These are phyloP conservation scores for Acanthoscelides obtectus DNA, from an alignment of 2,888 invertebrate genomes.

Conservation along the genomic window DNA sequence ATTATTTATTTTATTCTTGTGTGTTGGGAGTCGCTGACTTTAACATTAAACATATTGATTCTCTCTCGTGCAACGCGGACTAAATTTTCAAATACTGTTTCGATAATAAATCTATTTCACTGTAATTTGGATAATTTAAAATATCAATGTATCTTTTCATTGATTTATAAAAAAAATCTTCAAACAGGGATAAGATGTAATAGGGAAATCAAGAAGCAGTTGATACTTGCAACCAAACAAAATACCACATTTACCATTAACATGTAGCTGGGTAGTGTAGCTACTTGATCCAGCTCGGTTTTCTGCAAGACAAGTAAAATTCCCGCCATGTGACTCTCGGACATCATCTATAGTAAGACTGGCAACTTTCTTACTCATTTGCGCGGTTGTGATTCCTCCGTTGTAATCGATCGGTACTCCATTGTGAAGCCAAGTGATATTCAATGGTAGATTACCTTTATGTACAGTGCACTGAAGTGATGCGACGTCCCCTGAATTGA, in stretches of 20 bases:
- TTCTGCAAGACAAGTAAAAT: constrained; percentile 60
- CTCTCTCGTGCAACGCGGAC: too few species aligned
- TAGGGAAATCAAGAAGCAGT: not conserved
- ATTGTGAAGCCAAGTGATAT: constrained; percentile 69
- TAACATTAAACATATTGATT: too few species aligned
- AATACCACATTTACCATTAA: constrained; percentile 51
- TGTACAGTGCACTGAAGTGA: constrained; percentile 65
- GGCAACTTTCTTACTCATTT: constrained; percentile 55
- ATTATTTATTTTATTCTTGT: too few species aligned
- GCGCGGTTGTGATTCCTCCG: constrained; percentile 38
- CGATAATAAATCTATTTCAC: too few species aligned
- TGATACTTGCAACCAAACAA: not conserved
- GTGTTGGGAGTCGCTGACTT: too few species aligned
- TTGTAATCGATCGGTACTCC: constrained; percentile 49
- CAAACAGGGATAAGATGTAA: not conserved
- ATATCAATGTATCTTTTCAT: too few species aligned
- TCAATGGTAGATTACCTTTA: constrained; percentile 71
- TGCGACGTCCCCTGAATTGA: constrained; percentile 65
- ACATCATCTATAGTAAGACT: constrained; percentile 64
- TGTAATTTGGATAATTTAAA: too few species aligned
- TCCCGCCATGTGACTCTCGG: constrained; percentile 57
- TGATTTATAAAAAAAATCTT: too few species aligned
- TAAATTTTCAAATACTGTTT: too few species aligned
- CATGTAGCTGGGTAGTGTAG: constrained; percentile 63
- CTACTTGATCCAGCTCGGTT: constrained; percentile 50